Evolutionary conservation across 2,888 invertebrate species (phyloP).

Genomic region (Himalopsyche japonica): DNA sequence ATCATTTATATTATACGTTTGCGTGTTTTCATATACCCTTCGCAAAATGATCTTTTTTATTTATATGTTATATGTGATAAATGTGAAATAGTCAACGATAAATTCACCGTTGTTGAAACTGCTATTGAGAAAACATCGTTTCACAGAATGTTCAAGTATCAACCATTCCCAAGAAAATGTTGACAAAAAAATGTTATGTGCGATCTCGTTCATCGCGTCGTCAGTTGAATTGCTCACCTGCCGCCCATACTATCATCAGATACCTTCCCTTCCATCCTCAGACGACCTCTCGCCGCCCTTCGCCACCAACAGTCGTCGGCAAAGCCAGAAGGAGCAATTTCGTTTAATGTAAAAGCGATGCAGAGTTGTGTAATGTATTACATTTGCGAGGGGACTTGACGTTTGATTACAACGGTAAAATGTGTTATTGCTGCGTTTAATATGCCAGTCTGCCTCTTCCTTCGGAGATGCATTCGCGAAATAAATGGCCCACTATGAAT

Average conservation of each 20-base stretch:
- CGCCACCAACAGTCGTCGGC: not conserved
- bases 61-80: no score
- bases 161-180: not conserved
- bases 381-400: conserved; percentile 6
- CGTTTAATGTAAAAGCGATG: conserved; percentile 22
- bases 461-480: not conserved
- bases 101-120: not conserved
- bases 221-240: not conserved
- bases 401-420: conserved; percentile 21
- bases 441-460: not conserved
- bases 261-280: not conserved
- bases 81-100: not conserved
- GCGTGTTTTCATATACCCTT: no score
- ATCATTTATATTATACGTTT: no score
- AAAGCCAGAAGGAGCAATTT: conserved; percentile 1
- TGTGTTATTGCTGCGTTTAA: conserved; percentile 17
- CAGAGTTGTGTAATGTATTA: conserved; percentile 18
- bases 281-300: not conserved
- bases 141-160: not conserved
- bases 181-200: not conserved
- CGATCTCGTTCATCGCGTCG: not conserved
- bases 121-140: not conserved
- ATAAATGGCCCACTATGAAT: not conserved
- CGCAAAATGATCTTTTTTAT: not conserved
- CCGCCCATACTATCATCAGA: not conserved